Percentiles rank a stretch among this genome's conserved stretches.
Evolutionary conservation across 64 coral and sea anemone genomes (phyloP).

Genomic region (Porites australiensis): DNA sequence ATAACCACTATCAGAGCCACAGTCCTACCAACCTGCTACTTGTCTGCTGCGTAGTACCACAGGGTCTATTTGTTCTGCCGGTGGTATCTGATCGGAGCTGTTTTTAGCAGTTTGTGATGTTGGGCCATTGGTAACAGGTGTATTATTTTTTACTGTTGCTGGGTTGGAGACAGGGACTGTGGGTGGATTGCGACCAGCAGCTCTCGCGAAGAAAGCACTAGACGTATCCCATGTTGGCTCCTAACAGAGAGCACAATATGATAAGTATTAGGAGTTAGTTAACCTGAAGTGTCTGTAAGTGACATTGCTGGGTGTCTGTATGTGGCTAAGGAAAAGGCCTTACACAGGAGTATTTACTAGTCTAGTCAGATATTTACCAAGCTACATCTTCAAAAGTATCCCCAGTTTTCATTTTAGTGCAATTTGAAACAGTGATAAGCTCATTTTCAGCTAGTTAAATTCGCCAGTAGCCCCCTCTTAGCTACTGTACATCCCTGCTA

Average conservation of each 20-base stretch:
- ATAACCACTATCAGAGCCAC: background rate
- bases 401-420: too few species aligned
- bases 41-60: conserved; percentile 89
- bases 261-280: too few species aligned
- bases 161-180: conserved; percentile 20
- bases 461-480: too few species aligned
- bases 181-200: conserved; percentile 73
- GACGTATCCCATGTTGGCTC: conserved; percentile 90
- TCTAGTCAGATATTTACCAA: too few species aligned
- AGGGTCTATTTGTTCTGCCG: conserved; percentile 84
- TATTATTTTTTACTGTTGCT: conserved; percentile 45
- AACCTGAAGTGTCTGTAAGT: too few species aligned
- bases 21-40: conserved; percentile 78
- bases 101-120: conserved; percentile 56
- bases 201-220: conserved; percentile 96
- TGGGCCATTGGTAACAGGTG: conserved; percentile 3
- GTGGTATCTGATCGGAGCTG: background rate
- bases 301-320: too few species aligned
- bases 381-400: too few species aligned
- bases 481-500: too few species aligned
- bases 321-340: too few species aligned
- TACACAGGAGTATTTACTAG: too few species aligned
- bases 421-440: too few species aligned
- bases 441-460: too few species aligned
- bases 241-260: background rate